phyloP scores from a whole-genome alignment of 2,888 invertebrate genomes.

The Acholoe squamosa region DNA sequence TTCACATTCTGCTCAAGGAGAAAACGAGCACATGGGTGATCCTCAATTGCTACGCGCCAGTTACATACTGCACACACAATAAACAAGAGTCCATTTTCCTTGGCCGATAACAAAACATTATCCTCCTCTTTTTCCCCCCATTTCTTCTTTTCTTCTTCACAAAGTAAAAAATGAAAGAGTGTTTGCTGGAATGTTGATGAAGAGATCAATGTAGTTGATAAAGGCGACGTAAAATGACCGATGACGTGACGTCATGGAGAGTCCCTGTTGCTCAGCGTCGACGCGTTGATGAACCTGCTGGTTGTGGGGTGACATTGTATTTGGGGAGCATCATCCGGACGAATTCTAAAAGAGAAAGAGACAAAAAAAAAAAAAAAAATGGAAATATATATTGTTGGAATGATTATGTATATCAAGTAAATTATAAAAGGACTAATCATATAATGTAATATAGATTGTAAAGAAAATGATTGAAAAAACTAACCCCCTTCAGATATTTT shows the following conservation, averaged over 20 bases:
- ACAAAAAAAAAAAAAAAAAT: no score
- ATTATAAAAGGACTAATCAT: no score
- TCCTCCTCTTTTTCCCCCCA: no score
- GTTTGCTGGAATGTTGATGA: slow-evolving; percentile 54
- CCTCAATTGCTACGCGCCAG: not conserved
- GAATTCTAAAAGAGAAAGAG: slow-evolving; percentile 28
- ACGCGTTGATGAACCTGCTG: not conserved
- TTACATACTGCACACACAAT: no score
- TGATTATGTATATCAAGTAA: no score
- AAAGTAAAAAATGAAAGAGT: not conserved
- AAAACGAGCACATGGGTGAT: no score
- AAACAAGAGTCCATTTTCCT: not conserved
- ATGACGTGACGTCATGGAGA: slow-evolving; percentile 33
- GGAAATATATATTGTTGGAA: no score
- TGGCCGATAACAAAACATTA: not conserved
- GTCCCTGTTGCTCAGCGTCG: not conserved
- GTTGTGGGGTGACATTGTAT: slow-evolving; percentile 23
- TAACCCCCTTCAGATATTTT: no score
- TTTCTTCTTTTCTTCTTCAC: not conserved
- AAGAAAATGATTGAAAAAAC: no score
- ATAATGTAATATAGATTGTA: no score
- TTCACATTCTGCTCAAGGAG: not conserved
- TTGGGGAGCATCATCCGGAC: slow-evolving; percentile 60
- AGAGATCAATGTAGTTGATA: slow-evolving; percentile 28
- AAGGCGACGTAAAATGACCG: slow-evolving; percentile 4